A percentile compares a stretch with the other conserved stretches of the same genome.
phyloP scores from a whole-genome alignment of 23 tunicate genomes.

The Styela clava region DNA sequence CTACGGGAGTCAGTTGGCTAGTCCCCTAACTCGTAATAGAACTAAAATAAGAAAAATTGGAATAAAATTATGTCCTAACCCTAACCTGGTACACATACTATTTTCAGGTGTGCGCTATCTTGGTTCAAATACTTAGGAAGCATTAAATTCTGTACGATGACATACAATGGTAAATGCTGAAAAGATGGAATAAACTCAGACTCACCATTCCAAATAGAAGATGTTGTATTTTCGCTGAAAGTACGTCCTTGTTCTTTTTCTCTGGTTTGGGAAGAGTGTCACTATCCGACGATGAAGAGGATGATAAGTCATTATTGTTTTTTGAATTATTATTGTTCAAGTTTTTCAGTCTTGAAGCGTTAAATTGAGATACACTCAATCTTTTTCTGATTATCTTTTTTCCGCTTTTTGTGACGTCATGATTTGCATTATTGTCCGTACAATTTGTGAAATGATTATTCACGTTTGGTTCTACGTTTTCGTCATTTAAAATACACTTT shows the following conservation, averaged over 20 bases:
- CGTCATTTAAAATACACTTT: conserved; percentile 16
- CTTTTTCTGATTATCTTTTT: conserved; percentile 23
- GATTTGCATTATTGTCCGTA: neutral
- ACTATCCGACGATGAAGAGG: conserved; percentile 8
- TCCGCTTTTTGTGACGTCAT: conserved; percentile 25
- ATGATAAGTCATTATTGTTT: neutral
- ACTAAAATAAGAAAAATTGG: too few species aligned
- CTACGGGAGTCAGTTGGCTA: too few species aligned
- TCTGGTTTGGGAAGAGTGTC: conserved; percentile 18
- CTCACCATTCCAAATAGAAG: conserved; percentile 77
- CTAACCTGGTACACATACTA: too few species aligned
- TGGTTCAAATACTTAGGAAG: too few species aligned
- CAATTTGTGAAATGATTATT: conserved; percentile 20
- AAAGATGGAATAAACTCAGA: too few species aligned
- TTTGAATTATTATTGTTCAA: conserved; percentile 17
- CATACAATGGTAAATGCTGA: too few species aligned
- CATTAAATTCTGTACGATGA: too few species aligned
- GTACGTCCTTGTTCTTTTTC: conserved; percentile 37
- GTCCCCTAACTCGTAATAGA: too few species aligned
- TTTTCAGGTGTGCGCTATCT: too few species aligned
- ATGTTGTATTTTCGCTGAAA: conserved; percentile 46
- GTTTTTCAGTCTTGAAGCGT: neutral
- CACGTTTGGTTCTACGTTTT: conserved; percentile 16
- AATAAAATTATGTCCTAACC: too few species aligned
- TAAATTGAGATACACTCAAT: conserved; percentile 17